Percentiles rank a stretch among this genome's conserved stretches.
Conservation (phyloP, 2,113 vertebrate genomes). For the Cervus canadensis region DNA sequence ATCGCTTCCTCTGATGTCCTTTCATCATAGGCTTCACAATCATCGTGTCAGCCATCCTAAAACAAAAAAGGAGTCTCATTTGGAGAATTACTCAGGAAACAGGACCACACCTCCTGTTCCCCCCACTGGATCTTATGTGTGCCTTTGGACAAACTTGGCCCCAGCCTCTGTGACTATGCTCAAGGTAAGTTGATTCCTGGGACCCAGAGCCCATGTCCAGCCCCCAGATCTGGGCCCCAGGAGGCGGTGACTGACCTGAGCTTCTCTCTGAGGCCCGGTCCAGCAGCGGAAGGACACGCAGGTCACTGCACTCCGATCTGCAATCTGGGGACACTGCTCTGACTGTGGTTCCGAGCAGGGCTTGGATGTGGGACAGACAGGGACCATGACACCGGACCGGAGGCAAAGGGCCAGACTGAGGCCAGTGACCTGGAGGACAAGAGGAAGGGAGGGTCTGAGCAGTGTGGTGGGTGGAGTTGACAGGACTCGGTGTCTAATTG, state of each 20-base stretch:
- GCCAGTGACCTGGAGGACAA: background rate
- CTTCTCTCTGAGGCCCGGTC: background rate
- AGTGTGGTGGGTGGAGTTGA: background rate
- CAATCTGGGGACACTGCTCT: background rate
- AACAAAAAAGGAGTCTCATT: background rate
- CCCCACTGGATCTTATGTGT: background rate
- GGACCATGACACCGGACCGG: background rate
- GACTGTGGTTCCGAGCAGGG: background rate
- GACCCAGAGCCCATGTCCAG: background rate
- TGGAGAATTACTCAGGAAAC: background rate
- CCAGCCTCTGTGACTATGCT: background rate
- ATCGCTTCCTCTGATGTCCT: background rate
- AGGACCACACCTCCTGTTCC: background rate
- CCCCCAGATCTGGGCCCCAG: background rate
- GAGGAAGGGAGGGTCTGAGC: background rate
- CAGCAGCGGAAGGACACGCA: accelerated
- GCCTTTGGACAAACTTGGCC: background rate
- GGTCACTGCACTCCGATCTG: background rate
- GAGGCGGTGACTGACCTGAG: background rate
- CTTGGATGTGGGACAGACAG: background rate
- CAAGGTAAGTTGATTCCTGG: background rate
- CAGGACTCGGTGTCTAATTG: background rate
- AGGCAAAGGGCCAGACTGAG: background rate
- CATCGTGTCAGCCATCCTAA: background rate
- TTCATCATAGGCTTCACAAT: background rate